Evolutionary conservation across 2,888 invertebrate genomes (phyloP), one percentile per base, ranked within the genome.

Genomic region (Idaea dimidiata): DNA sequence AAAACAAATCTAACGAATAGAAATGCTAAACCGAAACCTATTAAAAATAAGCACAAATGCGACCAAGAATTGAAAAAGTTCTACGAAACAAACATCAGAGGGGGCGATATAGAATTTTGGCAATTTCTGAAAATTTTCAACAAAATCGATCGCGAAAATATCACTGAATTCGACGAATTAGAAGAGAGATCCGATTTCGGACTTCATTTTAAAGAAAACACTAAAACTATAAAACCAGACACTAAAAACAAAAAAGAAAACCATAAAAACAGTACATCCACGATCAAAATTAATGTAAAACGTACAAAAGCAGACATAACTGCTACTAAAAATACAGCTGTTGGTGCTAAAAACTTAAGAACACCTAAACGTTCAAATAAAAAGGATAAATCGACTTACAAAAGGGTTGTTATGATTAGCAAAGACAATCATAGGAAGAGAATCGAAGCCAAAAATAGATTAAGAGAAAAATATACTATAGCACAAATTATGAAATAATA

Each of bases 101-200:
- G 91, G 0, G 81, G 82, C 0, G 86, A 90, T 58, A 80, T 91
- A 0, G 89, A 89, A 18, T 91, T 91, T 57, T 88, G 89, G 86
- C 90, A 91, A 32, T 91, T 91, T 66, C 59, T 90, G 16, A 90
- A 90, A 62, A 89, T 90, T 1, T 91, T 80, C 60, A 91, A 91
- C 64, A 86, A 82, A 69, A 87, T 91, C 81, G 72, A 79, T 0
- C 66, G 79, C 1, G 89, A 90, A 1, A 84, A 87, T 18, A 70
- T 89, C 0, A 80, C 81, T 0, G 84, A 86, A 72, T 88, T 89
- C 33, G 63, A 80, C 4, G 88, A 89, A 74, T 72, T 88, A 43
- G 79, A 84, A 24, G 70, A 70, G 0, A 77, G 80, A n/a, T 70
- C 66, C 0, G 86, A 84, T 59, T 90, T 84, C 62, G 90, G 89